Percentiles rank a stretch among this genome's conserved stretches.
These are phyloP conservation scores for Octonoba sinensis DNA, from an alignment of 2,888 invertebrate species.

Conservation along the genomic window DNA sequence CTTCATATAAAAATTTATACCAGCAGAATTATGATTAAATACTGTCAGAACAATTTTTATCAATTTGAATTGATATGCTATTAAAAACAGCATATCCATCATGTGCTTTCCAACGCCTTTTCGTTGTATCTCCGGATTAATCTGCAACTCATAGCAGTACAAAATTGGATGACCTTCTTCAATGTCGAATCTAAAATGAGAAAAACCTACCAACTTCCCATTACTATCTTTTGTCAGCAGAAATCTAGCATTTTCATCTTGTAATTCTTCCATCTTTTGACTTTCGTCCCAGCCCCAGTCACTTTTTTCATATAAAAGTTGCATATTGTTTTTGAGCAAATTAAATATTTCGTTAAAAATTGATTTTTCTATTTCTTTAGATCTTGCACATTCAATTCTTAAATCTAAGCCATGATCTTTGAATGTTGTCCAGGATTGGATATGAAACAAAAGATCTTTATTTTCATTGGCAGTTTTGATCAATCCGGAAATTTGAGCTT, in stretches of 20 bases:
- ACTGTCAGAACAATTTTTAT: conserved; percentile 86
- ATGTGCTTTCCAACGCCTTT: conserved; percentile 87
- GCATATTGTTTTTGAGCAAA: conserved; percentile 54
- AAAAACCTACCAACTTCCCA: conserved; percentile 50
- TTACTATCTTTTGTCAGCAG: conserved; percentile 77
- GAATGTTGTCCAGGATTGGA: conserved; percentile 22
- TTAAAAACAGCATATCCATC: conserved; percentile 82
- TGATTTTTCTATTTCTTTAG: background rate
- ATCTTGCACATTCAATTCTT: conserved; percentile 28
- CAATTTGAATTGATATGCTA: conserved; percentile 82
- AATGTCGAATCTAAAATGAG: conserved; percentile 68
- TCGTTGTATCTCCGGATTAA: conserved; percentile 79
- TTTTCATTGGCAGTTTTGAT: conserved; percentile 25
- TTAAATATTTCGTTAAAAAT: conserved; percentile 28
- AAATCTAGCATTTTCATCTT: conserved; percentile 81
- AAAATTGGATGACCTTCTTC: conserved; percentile 79
- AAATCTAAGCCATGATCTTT: conserved; percentile 38
- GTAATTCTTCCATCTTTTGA: conserved; percentile 82
- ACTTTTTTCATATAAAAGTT: conserved; percentile 69
- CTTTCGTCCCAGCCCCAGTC: conserved; percentile 83
- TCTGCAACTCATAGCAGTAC: conserved; percentile 90
- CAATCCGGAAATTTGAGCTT: conserved; percentile 12
- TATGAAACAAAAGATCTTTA: conserved; percentile 18
- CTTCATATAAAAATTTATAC: conserved; percentile 80
- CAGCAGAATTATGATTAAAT: conserved; percentile 82